Conservation (phyloP, 2,113 vertebrate species). For the human region GRCh38 chr11:45347001-45347500, state of each 20-base stretch:
- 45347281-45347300: fast-evolving
- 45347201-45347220: neutral
- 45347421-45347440: slow-evolving; percentile 62
- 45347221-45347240: neutral
- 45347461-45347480: neutral
- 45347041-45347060: neutral
- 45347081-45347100: neutral
- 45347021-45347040: slow-evolving; percentile 7
- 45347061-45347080: neutral
- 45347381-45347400: slow-evolving; percentile 44
- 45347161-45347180: neutral
- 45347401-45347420: slow-evolving; percentile 52
- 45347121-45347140: neutral
- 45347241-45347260: neutral
- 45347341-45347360: neutral
- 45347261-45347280: neutral
- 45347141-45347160: neutral
- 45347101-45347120: neutral
- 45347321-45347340: neutral
- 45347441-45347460: neutral
- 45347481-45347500: slow-evolving; percentile 34
- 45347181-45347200: neutral
- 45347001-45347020: neutral
- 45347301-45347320: neutral
- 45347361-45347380: too few species aligned